Evolutionary conservation across 2,797 vertebrate genomes (phyloP).

Genomic region (Gallinago solitaria): DNA sequence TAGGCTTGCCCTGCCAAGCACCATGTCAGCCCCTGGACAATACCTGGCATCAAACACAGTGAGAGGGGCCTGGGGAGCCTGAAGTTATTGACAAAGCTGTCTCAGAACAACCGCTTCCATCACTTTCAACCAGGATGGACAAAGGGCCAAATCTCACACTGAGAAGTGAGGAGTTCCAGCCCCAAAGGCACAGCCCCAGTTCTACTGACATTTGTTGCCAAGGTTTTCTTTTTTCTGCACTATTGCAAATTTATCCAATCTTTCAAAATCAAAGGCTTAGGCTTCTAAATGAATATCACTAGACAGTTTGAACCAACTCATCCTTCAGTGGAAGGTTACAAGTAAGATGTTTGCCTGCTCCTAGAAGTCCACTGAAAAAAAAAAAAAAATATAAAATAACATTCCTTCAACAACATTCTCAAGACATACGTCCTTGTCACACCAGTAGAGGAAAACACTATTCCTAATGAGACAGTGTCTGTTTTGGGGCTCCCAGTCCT

Average conservation of each 20-base stretch:
- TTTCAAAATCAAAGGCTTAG: neutral
- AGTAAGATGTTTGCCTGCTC: neutral
- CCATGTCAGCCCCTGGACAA: neutral
- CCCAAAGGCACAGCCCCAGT: neutral
- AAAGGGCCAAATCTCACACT: neutral
- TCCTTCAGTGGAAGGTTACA: neutral
- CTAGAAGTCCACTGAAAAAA: neutral
- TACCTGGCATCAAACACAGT: neutral
- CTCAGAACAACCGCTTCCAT: neutral
- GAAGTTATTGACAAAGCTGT: neutral
- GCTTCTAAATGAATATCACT: neutral
- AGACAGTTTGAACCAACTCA: neutral
- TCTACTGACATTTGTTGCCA: neutral
- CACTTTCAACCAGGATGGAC: neutral
- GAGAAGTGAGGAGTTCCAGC: neutral
- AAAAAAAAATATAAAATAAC: neutral
- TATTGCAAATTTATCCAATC: neutral
- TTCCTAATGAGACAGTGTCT: neutral
- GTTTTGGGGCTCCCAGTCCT: neutral
- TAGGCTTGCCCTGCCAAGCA: neutral
- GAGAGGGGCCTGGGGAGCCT: neutral
- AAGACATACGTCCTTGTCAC: neutral
- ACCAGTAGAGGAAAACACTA: neutral
- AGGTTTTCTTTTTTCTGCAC: neutral
- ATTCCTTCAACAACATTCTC: neutral